Percentiles rank a stretch among this genome's conserved stretches.
phyloP scores from a whole-genome alignment of 2,888 invertebrate genomes.

The Hirtodrosophila duncani region DNA sequence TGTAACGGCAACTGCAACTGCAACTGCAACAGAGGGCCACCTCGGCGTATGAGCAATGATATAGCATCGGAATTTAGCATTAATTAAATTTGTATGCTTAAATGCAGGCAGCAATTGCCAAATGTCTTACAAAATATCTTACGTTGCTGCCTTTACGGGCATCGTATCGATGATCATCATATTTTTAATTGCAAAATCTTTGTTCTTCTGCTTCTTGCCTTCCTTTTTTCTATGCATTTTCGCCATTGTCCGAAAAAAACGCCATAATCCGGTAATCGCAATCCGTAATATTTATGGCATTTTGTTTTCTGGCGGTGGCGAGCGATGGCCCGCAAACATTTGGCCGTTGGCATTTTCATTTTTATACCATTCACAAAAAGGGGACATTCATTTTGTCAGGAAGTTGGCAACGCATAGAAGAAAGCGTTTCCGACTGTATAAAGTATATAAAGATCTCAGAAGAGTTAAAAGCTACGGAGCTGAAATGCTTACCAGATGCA shows the following conservation, averaged over 20 bases:
- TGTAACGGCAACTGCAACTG: conserved; percentile 2
- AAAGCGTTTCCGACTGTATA: no score
- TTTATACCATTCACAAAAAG: no score
- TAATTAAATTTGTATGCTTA: conserved; percentile 66
- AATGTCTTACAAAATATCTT: conserved; percentile 6
- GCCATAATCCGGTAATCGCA: conserved; percentile 2
- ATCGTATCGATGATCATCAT: conserved; percentile 13
- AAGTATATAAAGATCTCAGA: no score
- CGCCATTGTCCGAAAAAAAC: no score
- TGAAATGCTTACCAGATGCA: no score
- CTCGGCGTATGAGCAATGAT: background rate
- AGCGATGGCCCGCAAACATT: conserved; percentile 26
- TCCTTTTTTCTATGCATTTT: conserved; percentile 31
- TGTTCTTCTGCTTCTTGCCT: conserved; percentile 18
- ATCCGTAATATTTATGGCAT: conserved; percentile 43
- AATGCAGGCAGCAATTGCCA: conserved; percentile 31
- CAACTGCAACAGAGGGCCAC: conserved; percentile 1
- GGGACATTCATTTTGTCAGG: no score
- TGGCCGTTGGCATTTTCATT: conserved; percentile 30
- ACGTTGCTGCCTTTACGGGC: background rate
- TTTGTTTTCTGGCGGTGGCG: conserved; percentile 25
- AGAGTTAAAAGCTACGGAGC: no score
- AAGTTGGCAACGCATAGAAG: no score
- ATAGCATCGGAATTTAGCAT: conserved; percentile 41
- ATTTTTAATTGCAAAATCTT: conserved; percentile 19